These are phyloP conservation scores for Dendronephthya gigantea DNA, from an alignment of 64 coral and sea anemone genomes.

Conservation along the genomic window DNA sequence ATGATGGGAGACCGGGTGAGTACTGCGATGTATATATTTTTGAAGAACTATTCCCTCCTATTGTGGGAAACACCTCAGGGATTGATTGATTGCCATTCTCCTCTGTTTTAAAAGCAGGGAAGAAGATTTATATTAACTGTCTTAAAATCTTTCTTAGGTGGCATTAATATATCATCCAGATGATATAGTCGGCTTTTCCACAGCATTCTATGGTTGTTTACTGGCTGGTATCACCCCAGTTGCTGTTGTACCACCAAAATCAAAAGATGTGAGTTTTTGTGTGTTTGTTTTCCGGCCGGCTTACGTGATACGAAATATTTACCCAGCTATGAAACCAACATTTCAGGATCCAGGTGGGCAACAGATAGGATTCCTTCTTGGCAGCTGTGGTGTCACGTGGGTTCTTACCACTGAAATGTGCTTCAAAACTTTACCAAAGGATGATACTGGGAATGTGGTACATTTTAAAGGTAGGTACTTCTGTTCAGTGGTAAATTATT, in stretches of 20 bases:
- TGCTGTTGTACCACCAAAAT: conserved; percentile 77
- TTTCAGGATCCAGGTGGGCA: conserved; percentile 91
- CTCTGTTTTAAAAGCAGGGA: no score
- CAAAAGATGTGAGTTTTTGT: conserved; percentile 69
- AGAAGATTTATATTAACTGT: no score
- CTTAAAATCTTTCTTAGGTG: conserved; percentile 34
- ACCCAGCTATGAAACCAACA: neutral
- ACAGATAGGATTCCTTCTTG: conserved; percentile 92
- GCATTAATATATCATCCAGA: conserved; percentile 83
- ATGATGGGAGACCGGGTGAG: conserved; percentile 98
- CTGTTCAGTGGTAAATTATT: neutral
- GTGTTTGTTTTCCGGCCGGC: no score
- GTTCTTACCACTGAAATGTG: conserved; percentile 84
- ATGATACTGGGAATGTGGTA: conserved; percentile 83
- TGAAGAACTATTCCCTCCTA: neutral
- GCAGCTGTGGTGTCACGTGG: conserved; percentile 95
- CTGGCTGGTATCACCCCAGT: conserved; percentile 86
- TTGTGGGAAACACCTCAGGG: no score
- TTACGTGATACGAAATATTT: neutral
- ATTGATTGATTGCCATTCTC: no score
- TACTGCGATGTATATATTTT: no score
- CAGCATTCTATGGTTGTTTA: conserved; percentile 92
- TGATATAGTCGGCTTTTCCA: conserved; percentile 86
- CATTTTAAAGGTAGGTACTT: conserved; percentile 69
- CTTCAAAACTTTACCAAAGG: conserved; percentile 69